Evolutionary conservation across 2,113 vertebrate species (phyloP), one percentile per base, ranked within the genome.

Genomic region (Archocentrus centrarchus): DNA sequence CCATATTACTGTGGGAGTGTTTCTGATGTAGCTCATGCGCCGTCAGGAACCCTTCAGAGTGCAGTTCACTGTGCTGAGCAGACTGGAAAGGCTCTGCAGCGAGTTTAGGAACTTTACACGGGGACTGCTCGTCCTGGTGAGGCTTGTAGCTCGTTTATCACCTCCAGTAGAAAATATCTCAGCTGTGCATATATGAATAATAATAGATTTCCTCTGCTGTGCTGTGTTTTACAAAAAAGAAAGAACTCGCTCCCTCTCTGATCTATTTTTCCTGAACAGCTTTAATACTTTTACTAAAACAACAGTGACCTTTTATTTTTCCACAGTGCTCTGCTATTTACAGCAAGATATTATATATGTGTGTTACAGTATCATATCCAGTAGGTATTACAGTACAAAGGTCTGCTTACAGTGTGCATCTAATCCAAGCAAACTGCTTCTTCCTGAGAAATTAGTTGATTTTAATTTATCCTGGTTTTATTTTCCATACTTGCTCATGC

Each of bases 381-480:
- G 41, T 44, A 11, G 4, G 44, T 13, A 47, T 47, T 5, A 5
- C 11, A 47, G 11, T 4, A 14, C 3, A 4, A 44, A 14, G 4
- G 11, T 11, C 41, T 44, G 41, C 41, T 44, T 14, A 10, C 44
- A 13, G 44, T 50, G 47, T 53, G 11, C 64, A 70, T 30, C 15
- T 70, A 30, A 50, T 70, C 9, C 41, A 32, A 53, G 4, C 24
- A 53, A 27, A 53, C 44, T 73, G 66, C 66, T 53, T 70, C 44
- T 11, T 30, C 0, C 37, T 24, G 44, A 70, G 66, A 70, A 70
- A 50, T 30, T 0, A 20, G 2, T 53, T 53, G 6, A 14, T 55
- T 73, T 50, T 50, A 18, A 17, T 18, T 17, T 7, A 15, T 17
- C 4, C 41, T 13, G 10, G 2, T 44, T 47, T 50, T 50, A 50